Base-by-base conservation (phyloP, 2,888 invertebrate genomes). In the Acanthoscelides obtectus region DNA sequence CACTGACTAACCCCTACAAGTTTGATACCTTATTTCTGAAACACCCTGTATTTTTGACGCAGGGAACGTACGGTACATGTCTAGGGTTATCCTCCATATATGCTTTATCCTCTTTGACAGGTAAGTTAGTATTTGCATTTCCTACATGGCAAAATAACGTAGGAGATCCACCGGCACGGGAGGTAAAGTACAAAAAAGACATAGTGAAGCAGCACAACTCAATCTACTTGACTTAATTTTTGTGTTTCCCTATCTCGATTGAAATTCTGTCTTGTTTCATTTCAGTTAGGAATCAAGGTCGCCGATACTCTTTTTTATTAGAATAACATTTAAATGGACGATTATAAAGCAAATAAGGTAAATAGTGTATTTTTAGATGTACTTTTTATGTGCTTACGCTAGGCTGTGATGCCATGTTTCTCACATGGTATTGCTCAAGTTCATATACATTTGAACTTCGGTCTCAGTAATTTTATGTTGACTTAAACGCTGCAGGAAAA, bases 191-290 rank as follows among this genome's bases (percentile, higher is more conserved):
- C n/a, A n/a, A n/a, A n/a, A n/a, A n/a, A n/a, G n/a, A n/a, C n/a
- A n/a, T n/a, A n/a, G n/a, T n/a, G n/a, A n/a, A n/a, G n/a, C n/a
- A n/a, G n/a, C n/a, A n/a, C n/a, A n/a, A n/a, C n/a, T n/a, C n/a
- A n/a, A n/a, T n/a, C n/a, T n/a, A n/a, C n/a, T n/a, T n/a, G n/a
- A n/a, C n/a, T n/a, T n/a, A n/a, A n/a, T n/a, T n/a, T n/a, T n/a
- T n/a, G n/a, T n/a, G n/a, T n/a, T n/a, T n/a, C n/a, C 22, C 66
- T 69, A 71, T 70, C 68, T 69, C 70, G 72, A 72, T 72, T 73
- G 69, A 71, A 71, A 71, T 69, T 71, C 67, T 67, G 68, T 72
- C 71, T 73, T 72, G 73, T 69, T 71, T 70, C 69, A 45, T 68
- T 72, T 67, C 64, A 72, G 69, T 69, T 20, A 64, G 22, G 20